Evolutionary conservation across 2,797 vertebrate genomes (phyloP).

Genomic region (Vespertilio murinus): DNA sequence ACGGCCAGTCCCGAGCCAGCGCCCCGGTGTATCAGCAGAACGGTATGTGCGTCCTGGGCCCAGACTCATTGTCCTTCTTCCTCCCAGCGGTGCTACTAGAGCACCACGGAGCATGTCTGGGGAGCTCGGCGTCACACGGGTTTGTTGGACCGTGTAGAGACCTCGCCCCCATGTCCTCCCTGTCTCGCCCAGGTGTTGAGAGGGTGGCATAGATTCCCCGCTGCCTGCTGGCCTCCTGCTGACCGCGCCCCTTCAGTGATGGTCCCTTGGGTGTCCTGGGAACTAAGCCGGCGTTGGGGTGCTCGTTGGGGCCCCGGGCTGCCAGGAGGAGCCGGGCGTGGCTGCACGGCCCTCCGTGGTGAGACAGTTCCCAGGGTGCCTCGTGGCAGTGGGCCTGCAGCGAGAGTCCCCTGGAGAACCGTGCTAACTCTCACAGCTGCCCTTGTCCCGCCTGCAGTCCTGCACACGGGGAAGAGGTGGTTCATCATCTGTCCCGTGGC

Average conservation of each 20-base stretch:
- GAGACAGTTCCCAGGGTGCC: neutral
- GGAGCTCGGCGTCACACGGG: neutral
- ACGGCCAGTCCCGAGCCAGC: conserved; percentile 85
- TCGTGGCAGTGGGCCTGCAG: accelerated
- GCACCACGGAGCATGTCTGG: neutral
- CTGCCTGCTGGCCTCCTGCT: neutral
- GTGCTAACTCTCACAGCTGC: neutral
- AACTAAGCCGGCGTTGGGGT: neutral
- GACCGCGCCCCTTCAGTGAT: neutral
- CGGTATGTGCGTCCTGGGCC: conserved; percentile 83
- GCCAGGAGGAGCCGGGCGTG: neutral
- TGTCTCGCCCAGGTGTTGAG: neutral
- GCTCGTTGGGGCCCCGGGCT: neutral
- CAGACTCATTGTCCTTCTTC: neutral
- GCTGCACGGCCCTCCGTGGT: neutral
- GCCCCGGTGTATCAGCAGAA: conserved; percentile 97
- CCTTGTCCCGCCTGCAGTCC: conserved; percentile 84
- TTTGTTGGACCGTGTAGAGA: neutral
- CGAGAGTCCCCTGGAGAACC: neutral
- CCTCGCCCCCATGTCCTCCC: neutral
- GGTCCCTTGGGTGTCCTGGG: neutral
- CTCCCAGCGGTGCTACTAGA: neutral
- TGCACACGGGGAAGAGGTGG: conserved; percentile 98
- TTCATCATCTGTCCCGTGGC: conserved; percentile 99
- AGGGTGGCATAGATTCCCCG: neutral